Evolutionary conservation across 30 jellyfish, hydroid and myxozoan genomes (phyloP), one percentile per base, ranked within the genome.

Genomic region (Chrysaora quinquecirrha): DNA sequence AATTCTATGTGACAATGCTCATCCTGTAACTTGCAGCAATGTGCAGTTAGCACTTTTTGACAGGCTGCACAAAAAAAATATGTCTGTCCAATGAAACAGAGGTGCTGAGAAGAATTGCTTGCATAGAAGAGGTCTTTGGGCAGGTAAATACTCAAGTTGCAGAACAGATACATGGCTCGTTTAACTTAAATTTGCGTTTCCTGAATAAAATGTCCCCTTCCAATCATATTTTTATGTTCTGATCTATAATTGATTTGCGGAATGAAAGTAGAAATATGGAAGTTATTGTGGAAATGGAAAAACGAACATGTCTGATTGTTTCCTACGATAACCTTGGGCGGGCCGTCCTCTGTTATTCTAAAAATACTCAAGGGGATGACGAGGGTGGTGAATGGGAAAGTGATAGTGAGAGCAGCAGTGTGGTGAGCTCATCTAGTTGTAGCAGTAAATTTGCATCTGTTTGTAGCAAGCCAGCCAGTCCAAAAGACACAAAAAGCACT

Each of bases 131-230:
- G 67, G 75, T 84, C 29, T 61, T 29, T 61, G 88, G 82, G 34
- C 12, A n/a, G 64, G 34, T 84, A 25, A 84, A 84, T 64, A 84
- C 81, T 31, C 61, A 84, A 30, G 83, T 48, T n/a, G 89, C 66
- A 61, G 95, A 84, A 47, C 89, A 84, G 73, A 12, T 75, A 34
- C 95, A 84, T 48, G 72, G 81, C 27, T 18, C 49, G 9, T 78
- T 28, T 50, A 30, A 78, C 54, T 48, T 78, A 4, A 64, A 78
- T 60, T 61, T 34, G 70, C 32, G 35, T 27, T 78, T 78, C 35
- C 71, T 64, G 18, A 62, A 78, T 64, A 54, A 48, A 32, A 78
- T 78, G 89, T 27, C 47, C 12, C 81, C 89, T 9, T 68, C 82
- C 20, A 64, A 20, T 0, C 80, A 64, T 48, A 63, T 64, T 16